These are phyloP conservation scores for Hypomesus transpacificus DNA, from an alignment of 2,113 vertebrate genomes.

Conservation along the genomic window DNA sequence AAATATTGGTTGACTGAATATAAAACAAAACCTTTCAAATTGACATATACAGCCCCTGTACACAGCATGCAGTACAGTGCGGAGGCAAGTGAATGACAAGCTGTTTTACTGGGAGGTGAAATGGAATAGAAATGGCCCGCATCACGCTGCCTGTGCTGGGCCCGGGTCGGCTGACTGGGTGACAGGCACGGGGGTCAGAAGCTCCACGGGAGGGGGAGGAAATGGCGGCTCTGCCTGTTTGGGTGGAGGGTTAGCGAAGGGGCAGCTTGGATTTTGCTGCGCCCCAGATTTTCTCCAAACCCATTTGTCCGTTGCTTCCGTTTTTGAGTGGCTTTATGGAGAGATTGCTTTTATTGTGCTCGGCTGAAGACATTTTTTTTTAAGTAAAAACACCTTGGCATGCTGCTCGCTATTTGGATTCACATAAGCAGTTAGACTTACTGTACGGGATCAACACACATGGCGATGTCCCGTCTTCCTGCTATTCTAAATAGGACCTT, in stretches of 20 bases:
- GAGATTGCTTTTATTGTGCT: conserved; percentile 71
- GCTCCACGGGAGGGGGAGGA: conserved; percentile 52
- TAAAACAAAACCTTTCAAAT: too few relatives aligned
- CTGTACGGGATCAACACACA: conserved; percentile 36
- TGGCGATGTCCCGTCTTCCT: conserved; percentile 40
- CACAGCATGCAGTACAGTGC: not conserved
- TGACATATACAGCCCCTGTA: not conserved
- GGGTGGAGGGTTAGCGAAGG: conserved; percentile 64
- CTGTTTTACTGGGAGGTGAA: conserved; percentile 33
- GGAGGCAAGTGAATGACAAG: conserved; percentile 13
- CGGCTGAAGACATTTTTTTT: conserved; percentile 49
- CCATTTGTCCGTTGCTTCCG: conserved; percentile 63
- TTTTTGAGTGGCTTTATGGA: conserved; percentile 62
- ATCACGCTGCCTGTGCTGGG: conserved; percentile 53
- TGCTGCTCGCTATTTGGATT: conserved; percentile 55
- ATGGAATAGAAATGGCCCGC: conserved; percentile 43
- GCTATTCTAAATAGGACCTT: conserved; percentile 53
- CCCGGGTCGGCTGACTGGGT: conserved; percentile 47
- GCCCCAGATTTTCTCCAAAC: conserved; percentile 65
- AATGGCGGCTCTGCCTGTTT: conserved; percentile 65
- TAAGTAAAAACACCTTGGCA: conserved; percentile 60
- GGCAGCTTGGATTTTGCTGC: conserved; percentile 61
- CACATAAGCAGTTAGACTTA: conserved; percentile 60
- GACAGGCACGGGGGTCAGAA: conserved; percentile 20
- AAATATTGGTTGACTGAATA: too few relatives aligned